Base-by-base conservation (phyloP, 2,797 vertebrate genomes). In the Taeniopygia guttata region DNA sequence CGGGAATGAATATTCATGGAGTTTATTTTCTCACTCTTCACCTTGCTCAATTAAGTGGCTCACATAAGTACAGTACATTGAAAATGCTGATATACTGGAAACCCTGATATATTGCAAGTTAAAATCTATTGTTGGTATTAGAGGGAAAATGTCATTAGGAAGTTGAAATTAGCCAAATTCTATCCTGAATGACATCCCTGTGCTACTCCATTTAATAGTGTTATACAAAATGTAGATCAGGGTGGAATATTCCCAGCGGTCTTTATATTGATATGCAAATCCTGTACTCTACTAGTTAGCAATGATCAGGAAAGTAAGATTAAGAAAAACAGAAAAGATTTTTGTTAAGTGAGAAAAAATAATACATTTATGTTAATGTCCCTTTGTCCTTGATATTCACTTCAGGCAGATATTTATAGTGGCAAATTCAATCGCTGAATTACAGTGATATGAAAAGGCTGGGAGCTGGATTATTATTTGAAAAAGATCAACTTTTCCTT, bases 181-280 rank as follows among this genome's bases (percentile, higher is more conserved):
- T 10, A 4, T 34, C 49, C 64, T 95, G 95, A 96, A 79, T 95
- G 93, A 94, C 94, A 90, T 77, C 92, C 34, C 68, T 89, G 46
- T 87, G 60, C 75, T 83, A 60, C 75, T 89, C 64, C 51, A 64
- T 89, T 96, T 94, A 94, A 89, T 46, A 92, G 84, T 0, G 0
- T 94, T 87, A 74, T 64, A 95, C 88, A 95, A 86, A 85, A 93
- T 93, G 93, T 90, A 94, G 94, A 95, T 94, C 88, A 92, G 93
- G 81, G 92, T 85, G 68, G 91, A 96, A 94, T 95, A 95, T 89
- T 96, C 93, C 93, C 94, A 95, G 88, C 45, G 0, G 93, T 67
- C 86, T 83, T 74, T 94, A 95, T 93, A 96, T 95, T 96, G 94
- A 96, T 93, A 96, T 95, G 96, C 93, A 96, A 96, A 96, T 96